Evolutionary conservation across 1,140 invertebrate genomes (phyloP).

Genomic region (Leptopilina boulardi): DNA sequence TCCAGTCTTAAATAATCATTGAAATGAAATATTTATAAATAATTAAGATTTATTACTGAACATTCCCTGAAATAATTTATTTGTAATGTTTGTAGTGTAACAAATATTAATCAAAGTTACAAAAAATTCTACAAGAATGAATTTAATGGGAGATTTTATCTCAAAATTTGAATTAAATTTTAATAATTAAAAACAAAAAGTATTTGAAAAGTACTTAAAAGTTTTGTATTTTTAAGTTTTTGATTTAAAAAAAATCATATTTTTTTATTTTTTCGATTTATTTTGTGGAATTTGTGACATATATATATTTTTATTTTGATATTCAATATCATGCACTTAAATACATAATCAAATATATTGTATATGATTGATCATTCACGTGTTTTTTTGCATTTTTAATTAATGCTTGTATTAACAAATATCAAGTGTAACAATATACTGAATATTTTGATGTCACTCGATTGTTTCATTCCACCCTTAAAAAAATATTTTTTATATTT

Average conservation of each 20-base stretch:
- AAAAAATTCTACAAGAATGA: background rate
- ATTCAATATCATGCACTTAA: slow-evolving; percentile 9
- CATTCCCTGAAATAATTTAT: background rate
- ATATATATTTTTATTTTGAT: background rate
- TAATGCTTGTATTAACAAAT: slow-evolving; percentile 40
- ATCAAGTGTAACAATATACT: slow-evolving; percentile 47
- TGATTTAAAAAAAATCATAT: no score
- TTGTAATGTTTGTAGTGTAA: slow-evolving; percentile 4
- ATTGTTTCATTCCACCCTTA: slow-evolving; percentile 37
- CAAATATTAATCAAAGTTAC: background rate
- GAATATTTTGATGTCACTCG: slow-evolving; percentile 41
- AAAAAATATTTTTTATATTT: background rate
- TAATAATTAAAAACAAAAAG: no score
- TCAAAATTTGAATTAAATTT: no score
- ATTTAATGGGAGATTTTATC: background rate
- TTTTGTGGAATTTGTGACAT: no score
- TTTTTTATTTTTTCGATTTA: no score
- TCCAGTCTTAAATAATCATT: background rate
- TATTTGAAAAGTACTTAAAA: no score
- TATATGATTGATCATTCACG: background rate
- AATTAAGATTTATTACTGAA: background rate
- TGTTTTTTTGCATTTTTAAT: slow-evolving; percentile 30
- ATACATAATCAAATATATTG: slow-evolving; percentile 27
- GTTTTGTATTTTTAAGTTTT: no score
- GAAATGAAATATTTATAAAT: background rate